A percentile compares a stretch with the other conserved stretches of the same genome.
Evolutionary conservation across 2,888 invertebrate genomes (phyloP).

Genomic region (Sesia apiformis): DNA sequence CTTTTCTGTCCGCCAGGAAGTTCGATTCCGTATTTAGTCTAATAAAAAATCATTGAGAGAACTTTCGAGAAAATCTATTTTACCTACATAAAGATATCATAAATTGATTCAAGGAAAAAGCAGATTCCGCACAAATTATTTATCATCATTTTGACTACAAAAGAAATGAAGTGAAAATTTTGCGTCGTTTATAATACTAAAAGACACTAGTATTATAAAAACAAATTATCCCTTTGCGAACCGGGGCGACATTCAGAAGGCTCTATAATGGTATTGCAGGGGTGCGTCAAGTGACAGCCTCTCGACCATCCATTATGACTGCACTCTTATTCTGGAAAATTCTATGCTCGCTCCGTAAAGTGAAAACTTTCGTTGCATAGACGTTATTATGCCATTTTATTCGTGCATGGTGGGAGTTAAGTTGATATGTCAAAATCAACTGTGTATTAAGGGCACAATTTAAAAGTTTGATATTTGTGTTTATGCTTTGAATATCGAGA

Average conservation of each 20-base stretch:
- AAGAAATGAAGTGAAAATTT: neutral
- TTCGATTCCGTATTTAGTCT: too few relatives aligned
- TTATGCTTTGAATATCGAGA: too few relatives aligned
- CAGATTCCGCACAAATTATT: neutral
- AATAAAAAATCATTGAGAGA: too few relatives aligned
- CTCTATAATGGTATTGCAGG: constrained; percentile 61
- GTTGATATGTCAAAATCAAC: too few relatives aligned
- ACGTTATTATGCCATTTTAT: too few relatives aligned
- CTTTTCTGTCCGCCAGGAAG: too few relatives aligned
- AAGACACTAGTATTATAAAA: constrained; percentile 8
- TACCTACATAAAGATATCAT: too few relatives aligned
- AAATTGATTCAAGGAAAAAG: too few relatives aligned
- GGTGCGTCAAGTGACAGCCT: constrained; percentile 66
- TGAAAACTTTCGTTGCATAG: neutral
- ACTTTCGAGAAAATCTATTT: too few relatives aligned
- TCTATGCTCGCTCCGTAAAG: neutral
- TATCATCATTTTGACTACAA: neutral
- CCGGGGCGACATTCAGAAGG: constrained; percentile 32
- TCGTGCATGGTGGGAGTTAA: too few relatives aligned
- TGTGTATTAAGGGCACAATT: too few relatives aligned
- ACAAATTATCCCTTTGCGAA: constrained; percentile 38
- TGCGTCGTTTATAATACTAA: constrained; percentile 4
- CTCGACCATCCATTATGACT: constrained; percentile 58
- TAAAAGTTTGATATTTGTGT: too few relatives aligned
- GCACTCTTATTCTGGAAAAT: constrained; percentile 36